Conservation (phyloP, 2,888 invertebrate genomes). For the Aradus depressus region DNA sequence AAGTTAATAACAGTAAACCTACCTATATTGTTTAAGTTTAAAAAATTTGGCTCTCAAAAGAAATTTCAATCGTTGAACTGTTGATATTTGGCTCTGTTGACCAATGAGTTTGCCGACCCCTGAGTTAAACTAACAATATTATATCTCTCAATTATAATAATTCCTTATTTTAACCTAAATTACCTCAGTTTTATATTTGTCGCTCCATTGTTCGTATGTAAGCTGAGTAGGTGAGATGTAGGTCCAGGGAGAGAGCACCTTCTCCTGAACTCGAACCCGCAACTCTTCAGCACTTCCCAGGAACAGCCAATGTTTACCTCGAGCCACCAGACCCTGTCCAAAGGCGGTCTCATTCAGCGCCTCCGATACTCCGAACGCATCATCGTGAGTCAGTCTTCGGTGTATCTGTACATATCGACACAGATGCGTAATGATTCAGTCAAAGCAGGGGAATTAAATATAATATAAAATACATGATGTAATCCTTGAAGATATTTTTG, state of each 20-base stretch:
- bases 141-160: too few species aligned
- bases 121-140: too few species aligned
- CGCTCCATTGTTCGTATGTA: conserved; percentile 44
- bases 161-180: conserved; percentile 1
- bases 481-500: too few species aligned
- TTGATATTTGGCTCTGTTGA: too few species aligned
- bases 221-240: conserved; percentile 47
- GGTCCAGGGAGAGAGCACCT: conserved; percentile 47
- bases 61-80: too few species aligned
- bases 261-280: conserved; percentile 40
- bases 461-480: too few species aligned
- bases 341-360: conserved; percentile 71
- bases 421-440: too few species aligned
- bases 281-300: conserved; percentile 40
- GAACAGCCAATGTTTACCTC: conserved; percentile 54
- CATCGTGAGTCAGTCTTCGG: conserved; percentile 70
- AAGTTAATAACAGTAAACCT: neutral
- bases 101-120: too few species aligned
- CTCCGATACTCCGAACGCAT: conserved; percentile 87
- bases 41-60: too few species aligned
- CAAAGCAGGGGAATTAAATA: too few species aligned
- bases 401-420: too few species aligned
- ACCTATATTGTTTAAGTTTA: neutral
- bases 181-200: conserved; percentile 39
- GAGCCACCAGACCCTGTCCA: conserved; percentile 54